Evolutionary conservation across 2,888 invertebrate genomes (phyloP).

Genomic region (Strigamia crassipes): DNA sequence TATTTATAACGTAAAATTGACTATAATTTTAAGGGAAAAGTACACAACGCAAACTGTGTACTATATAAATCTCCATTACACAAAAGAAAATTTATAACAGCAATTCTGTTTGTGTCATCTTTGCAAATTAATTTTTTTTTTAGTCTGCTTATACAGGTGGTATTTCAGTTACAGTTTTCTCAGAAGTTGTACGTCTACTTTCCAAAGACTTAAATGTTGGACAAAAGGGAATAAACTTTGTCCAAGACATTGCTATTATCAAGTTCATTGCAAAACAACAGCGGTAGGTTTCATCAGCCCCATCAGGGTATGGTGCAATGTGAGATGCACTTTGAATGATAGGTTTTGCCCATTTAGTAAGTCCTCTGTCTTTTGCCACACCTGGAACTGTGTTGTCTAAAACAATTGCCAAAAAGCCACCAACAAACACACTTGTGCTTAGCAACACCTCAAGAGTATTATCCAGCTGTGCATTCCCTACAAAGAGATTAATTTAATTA

Average conservation of each 20-base stretch:
- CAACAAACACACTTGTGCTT: constrained; percentile 77
- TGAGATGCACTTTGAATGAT: not conserved
- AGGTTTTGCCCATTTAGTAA: not conserved
- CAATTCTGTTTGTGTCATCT: not conserved
- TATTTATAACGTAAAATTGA: no score
- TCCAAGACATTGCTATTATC: not conserved
- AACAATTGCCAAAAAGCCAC: constrained; percentile 72
- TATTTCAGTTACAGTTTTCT: no score
- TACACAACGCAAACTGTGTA: no score
- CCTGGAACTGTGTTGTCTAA: constrained; percentile 78
- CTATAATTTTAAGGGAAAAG: no score
- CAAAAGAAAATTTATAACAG: not conserved
- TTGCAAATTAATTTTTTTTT: not conserved
- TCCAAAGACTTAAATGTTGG: not conserved
- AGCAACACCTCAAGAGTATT: constrained; percentile 72
- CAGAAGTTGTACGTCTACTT: no score
- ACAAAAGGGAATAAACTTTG: not conserved
- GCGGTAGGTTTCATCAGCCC: not conserved
- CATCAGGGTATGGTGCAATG: not conserved
- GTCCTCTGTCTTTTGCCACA: constrained; percentile 53
- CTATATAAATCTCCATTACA: not conserved
- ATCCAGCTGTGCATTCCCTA: constrained; percentile 59
- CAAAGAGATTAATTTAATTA: not conserved
- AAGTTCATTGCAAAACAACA: not conserved
- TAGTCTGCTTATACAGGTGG: not conserved